Evolutionary conservation across 2,888 invertebrate genomes (phyloP).

Genomic region (Drosophila cracens): DNA sequence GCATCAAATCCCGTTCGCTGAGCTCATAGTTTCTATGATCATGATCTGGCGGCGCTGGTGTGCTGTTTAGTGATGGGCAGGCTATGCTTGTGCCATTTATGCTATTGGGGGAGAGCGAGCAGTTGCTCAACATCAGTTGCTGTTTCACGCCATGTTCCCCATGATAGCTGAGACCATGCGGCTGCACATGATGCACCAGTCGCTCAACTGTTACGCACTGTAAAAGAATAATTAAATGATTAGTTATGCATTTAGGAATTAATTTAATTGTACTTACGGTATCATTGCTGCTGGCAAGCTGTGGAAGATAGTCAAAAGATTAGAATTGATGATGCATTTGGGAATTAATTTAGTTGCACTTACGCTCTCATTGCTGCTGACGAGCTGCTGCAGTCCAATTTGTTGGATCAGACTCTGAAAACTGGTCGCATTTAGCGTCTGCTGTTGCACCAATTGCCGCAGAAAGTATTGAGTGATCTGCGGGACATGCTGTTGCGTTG

Average conservation of each 20-base stretch:
- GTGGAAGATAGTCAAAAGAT: constrained; percentile 39
- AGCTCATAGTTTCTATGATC: constrained; percentile 60
- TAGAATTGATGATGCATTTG: neutral
- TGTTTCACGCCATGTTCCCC: constrained; percentile 34
- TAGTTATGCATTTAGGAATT: neutral
- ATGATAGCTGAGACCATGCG: constrained; percentile 63
- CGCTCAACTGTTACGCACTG: constrained; percentile 74
- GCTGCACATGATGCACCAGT: constrained; percentile 76
- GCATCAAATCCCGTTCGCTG: constrained; percentile 78
- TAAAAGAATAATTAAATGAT: neutral
- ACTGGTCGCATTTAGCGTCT: constrained; percentile 87
- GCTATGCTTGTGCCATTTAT: constrained; percentile 37
- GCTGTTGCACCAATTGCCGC: constrained; percentile 88
- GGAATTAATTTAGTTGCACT: constrained; percentile 16
- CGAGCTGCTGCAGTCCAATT: constrained; percentile 86
- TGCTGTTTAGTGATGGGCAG: constrained; percentile 41
- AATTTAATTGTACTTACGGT: constrained; percentile 47
- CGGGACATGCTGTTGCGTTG: constrained; percentile 65
- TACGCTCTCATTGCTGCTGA: constrained; percentile 73
- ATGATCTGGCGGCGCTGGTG: constrained; percentile 14
- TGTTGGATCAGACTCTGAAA: constrained; percentile 89
- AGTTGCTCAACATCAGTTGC: constrained; percentile 50
- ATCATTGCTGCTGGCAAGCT: constrained; percentile 83
- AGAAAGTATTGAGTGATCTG: constrained; percentile 87
- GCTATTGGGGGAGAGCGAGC: constrained; percentile 45